Evolutionary conservation across 2,113 vertebrate genomes (phyloP).

Genomic region (Recurvirostra avosetta): DNA sequence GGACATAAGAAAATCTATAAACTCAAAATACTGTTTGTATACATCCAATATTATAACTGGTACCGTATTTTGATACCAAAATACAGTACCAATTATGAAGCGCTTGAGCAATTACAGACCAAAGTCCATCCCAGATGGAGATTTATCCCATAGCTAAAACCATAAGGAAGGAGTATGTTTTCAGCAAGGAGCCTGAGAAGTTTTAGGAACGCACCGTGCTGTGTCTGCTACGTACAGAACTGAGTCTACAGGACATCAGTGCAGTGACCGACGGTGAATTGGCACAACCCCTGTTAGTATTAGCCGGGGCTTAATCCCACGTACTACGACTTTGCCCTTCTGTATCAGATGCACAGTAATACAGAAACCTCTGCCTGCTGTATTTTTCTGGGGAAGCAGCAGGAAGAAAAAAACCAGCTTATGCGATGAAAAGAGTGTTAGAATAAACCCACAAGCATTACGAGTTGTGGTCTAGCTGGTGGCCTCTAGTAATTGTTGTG

Average conservation of each 20-base stretch:
- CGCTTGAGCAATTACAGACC: not conserved
- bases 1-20: not conserved
- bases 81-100: not conserved
- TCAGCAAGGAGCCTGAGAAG: not conserved
- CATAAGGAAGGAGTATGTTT: not conserved
- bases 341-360: not conserved
- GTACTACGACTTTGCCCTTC: not conserved
- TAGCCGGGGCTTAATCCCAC: not conserved
- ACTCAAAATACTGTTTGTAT: not conserved
- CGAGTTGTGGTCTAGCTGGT: rapidly evolving
- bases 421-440: too few species aligned
- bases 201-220: not conserved
- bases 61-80: not conserved
- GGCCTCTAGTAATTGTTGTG: not conserved
- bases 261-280: not conserved
- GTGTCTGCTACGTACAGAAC: not conserved
- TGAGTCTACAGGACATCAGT: not conserved
- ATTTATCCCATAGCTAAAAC: not conserved
- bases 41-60: not conserved
- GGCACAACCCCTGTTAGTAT: not conserved
- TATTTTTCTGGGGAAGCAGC: not conserved
- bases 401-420: not conserved
- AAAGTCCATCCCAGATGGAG: not conserved
- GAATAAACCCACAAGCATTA: not conserved
- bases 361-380: not conserved